Evolutionary conservation across 1,140 invertebrate species (phyloP).

Genomic region (Piezodorus guildinii): DNA sequence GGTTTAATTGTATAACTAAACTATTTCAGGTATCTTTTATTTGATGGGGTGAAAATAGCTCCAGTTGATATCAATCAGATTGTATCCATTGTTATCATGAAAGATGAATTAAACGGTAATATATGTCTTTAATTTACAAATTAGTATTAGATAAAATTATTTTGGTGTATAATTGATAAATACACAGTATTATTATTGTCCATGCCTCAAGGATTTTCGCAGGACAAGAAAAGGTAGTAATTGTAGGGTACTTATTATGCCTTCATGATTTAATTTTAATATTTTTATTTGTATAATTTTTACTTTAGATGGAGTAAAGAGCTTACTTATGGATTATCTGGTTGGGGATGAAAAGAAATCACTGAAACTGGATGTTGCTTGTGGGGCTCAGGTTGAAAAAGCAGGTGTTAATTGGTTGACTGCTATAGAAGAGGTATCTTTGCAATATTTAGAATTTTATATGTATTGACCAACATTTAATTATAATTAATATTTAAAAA

Average conservation of each 20-base stretch:
- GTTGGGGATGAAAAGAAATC: slow-evolving; percentile 1
- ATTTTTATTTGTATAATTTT: no score
- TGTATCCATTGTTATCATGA: slow-evolving; percentile 11
- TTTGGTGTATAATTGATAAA: no score
- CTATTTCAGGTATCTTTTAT: slow-evolving; percentile 18
- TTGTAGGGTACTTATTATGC: no score
- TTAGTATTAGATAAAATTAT: not conserved
- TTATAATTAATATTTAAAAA: no score
- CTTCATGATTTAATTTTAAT: no score
- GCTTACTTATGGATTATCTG: slow-evolving; percentile 2
- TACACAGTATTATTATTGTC: not conserved
- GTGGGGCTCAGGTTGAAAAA: not conserved
- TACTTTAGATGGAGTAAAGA: not conserved
- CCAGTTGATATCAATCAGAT: slow-evolving; percentile 20
- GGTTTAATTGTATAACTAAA: not conserved
- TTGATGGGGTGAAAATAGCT: slow-evolving; percentile 22
- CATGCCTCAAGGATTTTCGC: slow-evolving; percentile 10
- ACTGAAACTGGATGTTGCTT: not conserved
- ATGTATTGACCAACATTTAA: no score
- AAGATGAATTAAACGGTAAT: slow-evolving; percentile 13
- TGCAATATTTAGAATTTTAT: not conserved
- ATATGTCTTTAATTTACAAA: not conserved
- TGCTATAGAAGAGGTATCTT: slow-evolving; percentile 8
- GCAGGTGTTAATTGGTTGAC: not conserved
- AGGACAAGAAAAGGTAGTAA: no score